Base-by-base conservation (phyloP, 2,113 vertebrate species). In the Gymnarchus niloticus region DNA sequence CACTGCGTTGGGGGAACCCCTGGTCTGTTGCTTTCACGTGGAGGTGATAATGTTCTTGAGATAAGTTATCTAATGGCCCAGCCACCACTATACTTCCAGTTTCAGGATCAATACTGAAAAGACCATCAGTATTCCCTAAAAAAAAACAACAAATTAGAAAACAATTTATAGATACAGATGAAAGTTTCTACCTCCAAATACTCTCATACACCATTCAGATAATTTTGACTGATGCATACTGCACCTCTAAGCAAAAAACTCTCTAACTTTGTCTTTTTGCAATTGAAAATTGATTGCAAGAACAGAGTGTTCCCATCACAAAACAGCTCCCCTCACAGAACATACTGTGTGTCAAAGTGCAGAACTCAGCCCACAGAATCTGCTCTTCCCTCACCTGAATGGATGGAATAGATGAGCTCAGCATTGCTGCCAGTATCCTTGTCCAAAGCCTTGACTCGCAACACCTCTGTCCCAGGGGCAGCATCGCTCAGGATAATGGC, bases 11-110 rank as follows among this genome's bases (percentile, higher is more conserved):
- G 23, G 95, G 97, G 86, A 96, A 97, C 0, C 96, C 97, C 90
- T 95, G 96, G 85, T 99, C 96, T 23, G 95, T 95, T 87, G 97
- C 97, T 88, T 96, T 97, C 46, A 98, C 95, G 7, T 95, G 96
- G 83, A 99, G 88, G 56, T 96, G 95, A 84, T 96, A 95, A 33
- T 88, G 91, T 23, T 94, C 93, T 87, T 95, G 95, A 54, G 92
- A 91, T 85, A 94, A 91, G 3, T 87, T 92, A 49, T 95, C 88
- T 52, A 97, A 86, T 84, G 91, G 93, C 90, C 93, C 95, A 44
- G 94, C 93, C 77, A 98, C 81, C 0, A 88, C 94, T 89, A 99
- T 94, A 90, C 95, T 95, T 90, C 98, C 98, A 46, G 96, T 93
- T 41, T 92, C 86, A 0, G 90, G 37, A 33, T 97, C 88, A 0